Conservation (phyloP, 92 coral and sea anemone species). For the Meandrina meandrites region DNA sequence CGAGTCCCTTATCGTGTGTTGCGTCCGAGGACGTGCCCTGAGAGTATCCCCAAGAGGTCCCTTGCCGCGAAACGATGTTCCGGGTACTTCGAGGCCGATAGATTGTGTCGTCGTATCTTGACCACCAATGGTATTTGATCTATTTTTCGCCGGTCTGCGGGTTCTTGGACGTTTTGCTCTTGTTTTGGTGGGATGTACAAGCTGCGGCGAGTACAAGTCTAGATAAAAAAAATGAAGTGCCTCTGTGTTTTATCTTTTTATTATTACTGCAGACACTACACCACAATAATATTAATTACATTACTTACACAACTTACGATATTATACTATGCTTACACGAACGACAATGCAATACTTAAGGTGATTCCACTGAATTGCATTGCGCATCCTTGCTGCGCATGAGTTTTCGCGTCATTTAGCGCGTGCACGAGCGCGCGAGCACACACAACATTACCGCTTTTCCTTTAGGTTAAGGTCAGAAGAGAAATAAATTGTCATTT, state of each 20-base stretch:
- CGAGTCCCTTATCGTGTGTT: background rate
- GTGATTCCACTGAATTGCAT: no score
- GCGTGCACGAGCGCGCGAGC: no score
- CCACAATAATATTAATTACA: no score
- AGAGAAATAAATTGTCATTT: no score
- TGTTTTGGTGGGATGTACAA: slow-evolving; percentile 1
- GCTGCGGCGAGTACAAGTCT: slow-evolving; percentile 22
- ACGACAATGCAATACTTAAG: no score
- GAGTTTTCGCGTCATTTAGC: no score
- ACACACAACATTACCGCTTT: no score
- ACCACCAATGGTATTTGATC: background rate
- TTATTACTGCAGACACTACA: no score
- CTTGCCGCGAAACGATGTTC: background rate
- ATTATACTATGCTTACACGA: no score
- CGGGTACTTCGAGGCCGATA: background rate
- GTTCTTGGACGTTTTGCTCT: slow-evolving; percentile 4
- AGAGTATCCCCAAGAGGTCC: background rate
- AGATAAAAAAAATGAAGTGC: background rate
- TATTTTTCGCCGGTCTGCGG: slow-evolving; percentile 3
- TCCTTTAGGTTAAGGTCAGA: no score
- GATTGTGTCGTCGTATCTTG: background rate
- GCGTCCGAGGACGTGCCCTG: background rate
- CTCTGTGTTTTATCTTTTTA: background rate
- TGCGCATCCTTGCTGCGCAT: no score
- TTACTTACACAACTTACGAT: no score